Evolutionary conservation across 1,140 invertebrate genomes (phyloP), one percentile per base, ranked within the genome.

Genomic region (Pachyrhynchus sulphureomaculatus): DNA sequence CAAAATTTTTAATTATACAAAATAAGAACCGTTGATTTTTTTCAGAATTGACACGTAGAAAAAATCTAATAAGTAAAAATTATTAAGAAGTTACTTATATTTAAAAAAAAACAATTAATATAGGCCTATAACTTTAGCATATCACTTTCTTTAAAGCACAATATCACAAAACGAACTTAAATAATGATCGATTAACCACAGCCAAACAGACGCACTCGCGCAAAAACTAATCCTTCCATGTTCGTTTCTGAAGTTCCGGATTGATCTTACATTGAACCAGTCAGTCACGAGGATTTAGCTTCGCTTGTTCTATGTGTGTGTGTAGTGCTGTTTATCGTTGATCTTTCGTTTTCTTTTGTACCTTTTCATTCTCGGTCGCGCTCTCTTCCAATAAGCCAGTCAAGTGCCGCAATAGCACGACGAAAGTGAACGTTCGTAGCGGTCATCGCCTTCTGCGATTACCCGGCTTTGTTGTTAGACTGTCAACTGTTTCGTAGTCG

Each of bases 401-500:
- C 26, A 55, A 44, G 37, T 41, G 52, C 39, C 17, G 52, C 39
- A 55, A 26, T 18, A 29, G 34, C 52, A 20, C 18, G 23, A 21
- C 32, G 54, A 56, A 56, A 56, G 54, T 56, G 54, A 56, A 56
- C 54, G 54, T 36, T 41, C 26, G 21, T 23, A 41, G 24, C 54
- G 54, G 54, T 56, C 54, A 56, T 45, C 54, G 54, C 6, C 54
- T 45, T 20, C 54, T 34, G 42, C 42, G 41, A 55, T 55, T 44
- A 23, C 33, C 36, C 51, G 23, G 48, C 26, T 34, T 51, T 15
- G 23, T 33, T 24, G 45, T 24, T n/a, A 10, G 45, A 48, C 45
- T 26, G 45, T 48, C 45, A 48, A 48, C 45, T 32, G 26, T 32
- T 48, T 48, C n/a, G 45, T 48, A 48, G 45, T 32, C 26, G n/a